phyloP scores from a whole-genome alignment of 2,888 invertebrate genomes.

The Glyphotaelius pellucidus region DNA sequence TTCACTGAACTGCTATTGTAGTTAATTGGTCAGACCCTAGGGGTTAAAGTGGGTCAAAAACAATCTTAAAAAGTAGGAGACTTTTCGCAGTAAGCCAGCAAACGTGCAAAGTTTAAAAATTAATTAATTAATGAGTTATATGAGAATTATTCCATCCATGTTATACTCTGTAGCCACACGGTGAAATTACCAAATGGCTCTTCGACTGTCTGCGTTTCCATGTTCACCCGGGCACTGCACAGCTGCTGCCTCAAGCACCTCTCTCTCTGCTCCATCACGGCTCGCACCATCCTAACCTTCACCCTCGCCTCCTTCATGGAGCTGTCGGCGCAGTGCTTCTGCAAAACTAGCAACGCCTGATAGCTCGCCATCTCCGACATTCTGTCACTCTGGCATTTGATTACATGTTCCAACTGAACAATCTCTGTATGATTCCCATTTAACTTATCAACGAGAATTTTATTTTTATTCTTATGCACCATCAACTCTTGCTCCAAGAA shows the following conservation, averaged over 20 bases:
- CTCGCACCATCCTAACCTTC: conserved; percentile 5
- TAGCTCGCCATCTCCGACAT: conserved; percentile 38
- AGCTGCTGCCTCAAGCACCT: background rate
- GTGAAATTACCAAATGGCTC: conserved; percentile 41
- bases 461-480: conserved; percentile 36
- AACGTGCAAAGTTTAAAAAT: background rate
- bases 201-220: conserved; percentile 43
- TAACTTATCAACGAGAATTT: conserved; percentile 28
- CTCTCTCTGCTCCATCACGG: background rate
- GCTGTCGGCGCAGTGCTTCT: background rate
- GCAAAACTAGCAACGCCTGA: conserved; percentile 37
- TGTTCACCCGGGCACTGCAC: background rate
- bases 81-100: background rate
- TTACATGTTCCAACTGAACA: background rate
- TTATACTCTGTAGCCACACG: background rate
- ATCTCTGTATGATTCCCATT: conserved; percentile 35
- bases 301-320: conserved; percentile 18
- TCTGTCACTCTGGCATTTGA: conserved; percentile 25
- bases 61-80: background rate
- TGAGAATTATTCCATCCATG: background rate
- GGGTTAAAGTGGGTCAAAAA: background rate
- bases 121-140: background rate
- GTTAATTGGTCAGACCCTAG: too few species aligned
- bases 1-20: too few species aligned
- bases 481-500: conserved; percentile 43